phyloP scores from a whole-genome alignment of 2,797 vertebrate genomes.

The Numenius phaeopus region DNA sequence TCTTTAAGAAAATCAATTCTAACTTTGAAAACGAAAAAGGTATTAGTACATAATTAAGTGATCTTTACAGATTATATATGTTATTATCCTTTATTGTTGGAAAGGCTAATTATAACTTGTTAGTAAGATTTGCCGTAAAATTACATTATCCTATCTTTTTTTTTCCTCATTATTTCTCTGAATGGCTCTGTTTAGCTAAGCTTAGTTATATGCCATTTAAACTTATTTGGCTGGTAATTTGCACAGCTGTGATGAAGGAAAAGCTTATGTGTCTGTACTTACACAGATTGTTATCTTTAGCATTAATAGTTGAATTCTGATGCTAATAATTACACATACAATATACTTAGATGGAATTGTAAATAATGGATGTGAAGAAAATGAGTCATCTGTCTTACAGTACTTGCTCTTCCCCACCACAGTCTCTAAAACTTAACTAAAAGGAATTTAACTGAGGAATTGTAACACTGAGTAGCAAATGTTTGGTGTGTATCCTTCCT shows the following conservation, averaged over 20 bases:
- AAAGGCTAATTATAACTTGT: slow-evolving; percentile 28
- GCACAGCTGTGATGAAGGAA: neutral
- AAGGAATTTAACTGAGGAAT: neutral
- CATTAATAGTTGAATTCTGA: neutral
- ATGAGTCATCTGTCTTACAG: neutral
- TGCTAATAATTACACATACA: neutral
- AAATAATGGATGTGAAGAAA: neutral
- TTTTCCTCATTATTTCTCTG: neutral
- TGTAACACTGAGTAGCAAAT: neutral
- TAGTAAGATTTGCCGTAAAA: slow-evolving; percentile 38
- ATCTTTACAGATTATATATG: slow-evolving; percentile 9
- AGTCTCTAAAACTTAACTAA: neutral
- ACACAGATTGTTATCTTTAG: neutral
- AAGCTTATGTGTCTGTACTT: neutral
- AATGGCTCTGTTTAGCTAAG: slow-evolving; percentile 21
- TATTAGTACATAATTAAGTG: slow-evolving; percentile 46
- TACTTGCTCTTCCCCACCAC: neutral
- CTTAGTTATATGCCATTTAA: slow-evolving; percentile 11
- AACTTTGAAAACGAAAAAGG: slow-evolving; percentile 30
- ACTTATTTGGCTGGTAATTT: slow-evolving; percentile 18
- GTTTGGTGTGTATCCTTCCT: neutral
- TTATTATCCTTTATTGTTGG: slow-evolving; percentile 49
- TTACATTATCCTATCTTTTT: neutral
- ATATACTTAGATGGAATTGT: neutral
- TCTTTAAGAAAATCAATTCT: slow-evolving; percentile 45